Conservation (phyloP, 2,113 vertebrate species). For the human (Homo sapiens) region DNA sequence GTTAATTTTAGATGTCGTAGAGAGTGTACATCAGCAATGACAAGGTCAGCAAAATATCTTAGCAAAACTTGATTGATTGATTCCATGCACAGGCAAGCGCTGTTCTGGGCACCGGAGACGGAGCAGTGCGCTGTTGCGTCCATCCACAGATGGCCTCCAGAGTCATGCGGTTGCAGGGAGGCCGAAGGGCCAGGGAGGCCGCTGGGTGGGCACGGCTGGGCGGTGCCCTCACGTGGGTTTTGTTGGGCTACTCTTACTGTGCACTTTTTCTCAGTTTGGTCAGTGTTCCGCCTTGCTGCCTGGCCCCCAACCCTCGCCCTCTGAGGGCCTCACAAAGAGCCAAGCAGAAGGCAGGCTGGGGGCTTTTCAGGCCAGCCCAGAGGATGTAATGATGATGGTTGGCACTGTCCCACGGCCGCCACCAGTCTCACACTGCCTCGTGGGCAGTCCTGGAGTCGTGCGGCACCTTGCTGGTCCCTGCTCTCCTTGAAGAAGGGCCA, state of each 20-base stretch:
- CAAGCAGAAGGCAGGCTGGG: background rate
- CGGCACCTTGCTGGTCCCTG: background rate
- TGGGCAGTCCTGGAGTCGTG: background rate
- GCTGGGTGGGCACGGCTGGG: background rate
- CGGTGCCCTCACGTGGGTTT: background rate
- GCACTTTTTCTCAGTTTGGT: background rate
- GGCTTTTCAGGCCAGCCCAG: background rate
- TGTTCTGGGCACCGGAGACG: background rate
- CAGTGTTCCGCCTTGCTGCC: fast-evolving
- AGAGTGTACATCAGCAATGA: background rate
- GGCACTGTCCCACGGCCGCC: background rate
- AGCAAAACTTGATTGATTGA: background rate
- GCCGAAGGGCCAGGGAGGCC: background rate
- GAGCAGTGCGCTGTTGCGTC: too few species aligned
- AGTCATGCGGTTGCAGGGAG: fast-evolving
- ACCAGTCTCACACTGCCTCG: background rate
- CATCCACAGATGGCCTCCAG: background rate
- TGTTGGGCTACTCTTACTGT: background rate
- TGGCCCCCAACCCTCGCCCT: background rate
- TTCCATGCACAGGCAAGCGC: too few species aligned
- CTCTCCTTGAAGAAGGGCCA: background rate
- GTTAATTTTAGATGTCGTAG: background rate
- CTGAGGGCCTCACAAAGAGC: background rate
- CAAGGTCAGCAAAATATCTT: background rate
- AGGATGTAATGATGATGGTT: background rate